These are phyloP conservation scores for Sarcophaga bullata DNA, from an alignment of 1,140 invertebrate species.

Conservation along the genomic window DNA sequence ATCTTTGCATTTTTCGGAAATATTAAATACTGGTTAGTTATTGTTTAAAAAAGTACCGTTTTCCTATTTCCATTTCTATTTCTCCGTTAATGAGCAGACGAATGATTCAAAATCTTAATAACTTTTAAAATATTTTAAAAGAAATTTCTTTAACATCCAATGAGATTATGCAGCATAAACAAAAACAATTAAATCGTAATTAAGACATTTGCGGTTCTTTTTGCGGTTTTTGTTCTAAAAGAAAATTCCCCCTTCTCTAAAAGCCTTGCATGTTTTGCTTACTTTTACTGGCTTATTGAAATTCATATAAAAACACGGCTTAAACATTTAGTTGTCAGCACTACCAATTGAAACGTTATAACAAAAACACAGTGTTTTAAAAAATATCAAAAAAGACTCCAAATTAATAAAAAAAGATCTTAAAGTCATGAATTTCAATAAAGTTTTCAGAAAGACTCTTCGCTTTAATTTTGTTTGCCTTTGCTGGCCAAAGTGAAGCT, in stretches of 20 bases:
- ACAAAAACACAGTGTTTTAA: not conserved
- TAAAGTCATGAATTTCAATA: slow-evolving; percentile 56
- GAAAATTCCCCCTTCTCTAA: not conserved
- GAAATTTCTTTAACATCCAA: too few relatives aligned
- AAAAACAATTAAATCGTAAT: too few relatives aligned
- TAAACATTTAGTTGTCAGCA: not conserved
- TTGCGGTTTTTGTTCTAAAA: not conserved
- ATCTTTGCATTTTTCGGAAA: too few relatives aligned
- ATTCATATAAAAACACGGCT: not conserved
- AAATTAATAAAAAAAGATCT: not conserved
- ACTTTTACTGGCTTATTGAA: not conserved
- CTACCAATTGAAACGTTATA: not conserved
- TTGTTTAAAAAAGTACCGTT: too few relatives aligned
- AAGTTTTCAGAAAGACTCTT: slow-evolving; percentile 54
- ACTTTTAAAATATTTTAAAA: too few relatives aligned
- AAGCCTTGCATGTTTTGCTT: not conserved
- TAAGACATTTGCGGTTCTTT: too few relatives aligned
- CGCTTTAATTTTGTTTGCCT: slow-evolving; percentile 52
- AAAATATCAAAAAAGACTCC: too few relatives aligned
- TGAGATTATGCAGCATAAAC: too few relatives aligned
- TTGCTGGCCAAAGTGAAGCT: slow-evolving; percentile 53
- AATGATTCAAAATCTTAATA: too few relatives aligned
- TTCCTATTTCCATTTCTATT: too few relatives aligned
- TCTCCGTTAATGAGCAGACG: too few relatives aligned
- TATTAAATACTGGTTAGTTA: not conserved